Base-by-base conservation (phyloP, 2,797 vertebrate genomes). In the Cynodonichthys magdalenae region DNA sequence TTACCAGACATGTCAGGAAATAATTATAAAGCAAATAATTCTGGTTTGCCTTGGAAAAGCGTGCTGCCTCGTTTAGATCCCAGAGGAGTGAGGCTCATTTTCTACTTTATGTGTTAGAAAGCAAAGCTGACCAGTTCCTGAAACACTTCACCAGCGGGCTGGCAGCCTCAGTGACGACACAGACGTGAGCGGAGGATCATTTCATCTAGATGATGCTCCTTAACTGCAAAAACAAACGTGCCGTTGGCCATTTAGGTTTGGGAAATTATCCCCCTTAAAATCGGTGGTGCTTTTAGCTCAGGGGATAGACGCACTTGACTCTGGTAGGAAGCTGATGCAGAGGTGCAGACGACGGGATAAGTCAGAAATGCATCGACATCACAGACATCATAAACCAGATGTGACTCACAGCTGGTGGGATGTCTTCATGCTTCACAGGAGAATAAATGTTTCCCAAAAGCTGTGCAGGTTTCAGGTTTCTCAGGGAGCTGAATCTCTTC, bases 91-190 rank as follows among this genome's bases (percentile, higher is more conserved):
- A 45, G 24, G 44, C 29, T 53, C 58, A 34, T 42, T 61, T 15
- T 12, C 15, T 65, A 62, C 72, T 59, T 65, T 53, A 51, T 28
- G 49, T 46, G 44, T 48, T 45, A 42, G 44, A 71, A 66, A 71
- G 61, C 63, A 69, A 66, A 75, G 61, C 59, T 24, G 34, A 59
- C 58, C 61, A 80, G 69, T 87, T 81, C 70, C 59, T 65, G 59
- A 62, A 67, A 59, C 50, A 72, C 66, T 58, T 46, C 66, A 34
- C 36, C 14, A 44, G 17, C 56, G 63, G 66, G 72, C 69, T 44
- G 47, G 47, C 31, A 15, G 66, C 71, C 47, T 66, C 53, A 45
- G 69, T 61, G 19, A 64, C 11, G 12, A 45, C 44, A 36, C 46
- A n/a, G 24, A 53, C 50, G 46, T 48, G 19, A 12, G 45, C 54